Conservation (phyloP, 2,888 invertebrate species). For the Stenolophus ochropezus region DNA sequence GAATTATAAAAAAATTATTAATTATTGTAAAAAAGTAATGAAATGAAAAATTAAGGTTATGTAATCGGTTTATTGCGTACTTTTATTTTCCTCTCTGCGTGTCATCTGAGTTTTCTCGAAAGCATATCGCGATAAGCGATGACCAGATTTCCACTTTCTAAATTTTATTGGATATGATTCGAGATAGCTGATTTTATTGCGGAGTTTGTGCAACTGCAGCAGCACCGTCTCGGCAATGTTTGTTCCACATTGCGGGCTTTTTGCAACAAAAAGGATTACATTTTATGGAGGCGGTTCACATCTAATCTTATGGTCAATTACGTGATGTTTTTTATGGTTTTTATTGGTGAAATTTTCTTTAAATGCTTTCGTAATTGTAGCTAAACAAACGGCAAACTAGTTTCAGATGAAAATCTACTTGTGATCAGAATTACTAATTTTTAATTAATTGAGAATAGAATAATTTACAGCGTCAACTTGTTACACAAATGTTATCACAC, state of each 20-base stretch:
- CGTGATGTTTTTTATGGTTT: slow-evolving; percentile 43
- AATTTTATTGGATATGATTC: slow-evolving; percentile 59
- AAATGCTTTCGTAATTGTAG: slow-evolving; percentile 22
- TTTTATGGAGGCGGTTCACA: slow-evolving; percentile 50
- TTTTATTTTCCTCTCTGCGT: background rate
- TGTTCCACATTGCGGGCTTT: slow-evolving; percentile 39
- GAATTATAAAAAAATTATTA: too few relatives aligned
- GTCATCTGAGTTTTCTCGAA: background rate
- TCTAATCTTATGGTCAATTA: slow-evolving; percentile 49
- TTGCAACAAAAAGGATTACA: slow-evolving; percentile 48
- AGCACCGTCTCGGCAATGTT: slow-evolving; percentile 22
- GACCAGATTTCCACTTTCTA: slow-evolving; percentile 53
- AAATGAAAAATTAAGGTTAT: too few relatives aligned
- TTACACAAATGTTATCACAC: background rate
- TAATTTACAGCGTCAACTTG: background rate
- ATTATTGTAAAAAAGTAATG: too few relatives aligned
- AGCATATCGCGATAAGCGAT: background rate
- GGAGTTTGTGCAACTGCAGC: slow-evolving; percentile 37
- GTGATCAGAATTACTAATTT: slow-evolving; percentile 34
- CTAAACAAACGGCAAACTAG: slow-evolving; percentile 24
- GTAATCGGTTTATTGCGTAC: background rate
- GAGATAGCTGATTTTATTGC: slow-evolving; percentile 49
- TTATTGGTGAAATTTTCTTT: slow-evolving; percentile 45
- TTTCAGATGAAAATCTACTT: slow-evolving; percentile 23
- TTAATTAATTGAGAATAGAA: background rate